Percentiles rank a stretch among this genome's conserved stretches.
Evolutionary conservation across 2,113 vertebrate species (phyloP).

Genomic region (Cathartes aura): DNA sequence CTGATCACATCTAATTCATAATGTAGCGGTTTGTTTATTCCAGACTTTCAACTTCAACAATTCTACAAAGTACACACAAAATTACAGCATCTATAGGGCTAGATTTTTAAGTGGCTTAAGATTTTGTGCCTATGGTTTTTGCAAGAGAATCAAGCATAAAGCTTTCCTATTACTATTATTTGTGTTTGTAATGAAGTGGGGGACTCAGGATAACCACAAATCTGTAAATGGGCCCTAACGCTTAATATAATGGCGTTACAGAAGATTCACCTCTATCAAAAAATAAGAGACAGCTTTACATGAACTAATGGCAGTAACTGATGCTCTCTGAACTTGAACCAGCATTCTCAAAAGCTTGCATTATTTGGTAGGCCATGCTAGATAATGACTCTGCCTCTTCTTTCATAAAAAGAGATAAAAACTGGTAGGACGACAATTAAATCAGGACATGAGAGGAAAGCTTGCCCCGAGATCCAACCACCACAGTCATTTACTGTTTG

Average conservation of each 20-base stretch:
- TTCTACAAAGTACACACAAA: background rate
- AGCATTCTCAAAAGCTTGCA: background rate
- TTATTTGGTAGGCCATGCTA: background rate
- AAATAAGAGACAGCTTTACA: background rate
- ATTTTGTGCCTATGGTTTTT: background rate
- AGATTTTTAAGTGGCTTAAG: background rate
- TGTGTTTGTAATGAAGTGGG: background rate
- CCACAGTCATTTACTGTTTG: background rate
- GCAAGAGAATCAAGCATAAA: background rate
- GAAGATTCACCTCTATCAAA: background rate
- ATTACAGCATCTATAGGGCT: background rate
- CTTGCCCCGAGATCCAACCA: background rate
- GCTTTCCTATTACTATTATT: background rate
- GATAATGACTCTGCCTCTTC: background rate
- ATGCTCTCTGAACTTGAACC: background rate
- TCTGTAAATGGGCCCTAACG: background rate
- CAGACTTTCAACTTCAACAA: background rate
- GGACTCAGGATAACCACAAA: background rate
- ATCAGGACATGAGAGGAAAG: background rate
- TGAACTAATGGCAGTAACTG: background rate
- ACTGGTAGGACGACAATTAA: background rate
- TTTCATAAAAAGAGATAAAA: background rate
- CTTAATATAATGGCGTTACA: background rate
- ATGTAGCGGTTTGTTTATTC: background rate
- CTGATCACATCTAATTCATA: background rate